Conservation (phyloP, 2,797 vertebrate genomes). For the Pteronotus mesoamericanus region DNA sequence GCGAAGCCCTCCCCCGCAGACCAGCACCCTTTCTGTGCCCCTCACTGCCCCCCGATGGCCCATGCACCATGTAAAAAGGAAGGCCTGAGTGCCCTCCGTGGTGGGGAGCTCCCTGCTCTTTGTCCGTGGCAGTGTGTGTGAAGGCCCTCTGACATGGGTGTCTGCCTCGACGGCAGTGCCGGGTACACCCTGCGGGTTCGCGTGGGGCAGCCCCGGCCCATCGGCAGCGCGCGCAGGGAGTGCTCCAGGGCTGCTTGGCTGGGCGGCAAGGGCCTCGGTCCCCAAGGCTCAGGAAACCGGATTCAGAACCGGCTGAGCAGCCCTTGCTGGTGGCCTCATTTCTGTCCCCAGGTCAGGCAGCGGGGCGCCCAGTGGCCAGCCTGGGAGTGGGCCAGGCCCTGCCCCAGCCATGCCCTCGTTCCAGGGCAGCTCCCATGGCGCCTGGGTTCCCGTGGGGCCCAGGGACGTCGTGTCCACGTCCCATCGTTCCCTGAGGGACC, state of each 20-base stretch:
- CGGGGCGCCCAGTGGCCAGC: neutral
- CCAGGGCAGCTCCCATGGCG: slow-evolving; percentile 18
- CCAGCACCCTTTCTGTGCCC: neutral
- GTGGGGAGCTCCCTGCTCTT: neutral
- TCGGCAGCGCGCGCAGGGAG: rapidly evolving
- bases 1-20: neutral
- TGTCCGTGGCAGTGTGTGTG: neutral
- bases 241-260: rapidly evolving
- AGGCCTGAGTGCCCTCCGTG: neutral
- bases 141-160: neutral
- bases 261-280: neutral
- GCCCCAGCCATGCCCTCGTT: neutral
- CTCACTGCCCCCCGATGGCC: neutral
- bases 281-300: neutral
- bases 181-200: neutral
- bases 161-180: neutral
- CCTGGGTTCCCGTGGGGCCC: neutral
- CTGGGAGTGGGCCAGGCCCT: neutral
- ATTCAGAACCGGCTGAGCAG: neutral
- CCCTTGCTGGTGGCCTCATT: neutral
- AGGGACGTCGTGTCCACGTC: neutral
- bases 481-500: neutral
- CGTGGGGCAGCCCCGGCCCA: neutral
- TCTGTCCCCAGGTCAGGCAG: neutral
- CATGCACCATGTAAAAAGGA: rapidly evolving